Base-by-base conservation (phyloP, 1,140 invertebrate genomes). In the Drosophila pseudoananassae region DNA sequence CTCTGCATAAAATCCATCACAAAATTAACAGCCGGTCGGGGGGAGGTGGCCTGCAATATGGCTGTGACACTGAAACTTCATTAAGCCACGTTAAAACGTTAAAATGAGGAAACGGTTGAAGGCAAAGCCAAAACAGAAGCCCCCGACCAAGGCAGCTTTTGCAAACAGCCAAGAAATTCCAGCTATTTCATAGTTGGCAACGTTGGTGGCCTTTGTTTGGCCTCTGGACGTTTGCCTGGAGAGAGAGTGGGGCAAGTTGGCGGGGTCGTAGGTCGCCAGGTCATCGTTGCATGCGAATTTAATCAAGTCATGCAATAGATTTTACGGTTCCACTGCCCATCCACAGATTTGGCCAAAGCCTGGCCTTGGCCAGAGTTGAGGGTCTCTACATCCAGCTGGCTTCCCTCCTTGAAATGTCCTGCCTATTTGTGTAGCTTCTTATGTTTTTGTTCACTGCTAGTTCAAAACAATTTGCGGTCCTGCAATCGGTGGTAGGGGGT, bases 281-380 rank as follows among this genome's bases (percentile, higher is more conserved):
- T 54, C 72, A 58, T 43, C 64, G 65, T 82, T 90, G 87, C 78
- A 90, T 82, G 87, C 88, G 87, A 88, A 90, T 90, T 90, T 88
- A 90, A 90, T 90, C 87, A 83, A 90, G 87, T 90, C 88, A 88
- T 87, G 87, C 87, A 88, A 90, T 87, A 90, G 90, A 90, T 87
- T 90, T 90, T 90, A 90, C 87, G 87, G 82, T 90, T 65, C 59
- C 59, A 74, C 51, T 74, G 71, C 58, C 65, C 51, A 56, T 76
- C 29, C 57, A 74, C 72, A 75, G 71, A 75, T 64, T 74, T 50
- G 46, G 43, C 69, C 58, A 36, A 74, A 49, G 74, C 51, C 61
- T 72, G 56, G 56, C 56, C 68, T 60, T 60, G 66, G 36, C 56
- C 47, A 27, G 15, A 70, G 46, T 50, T 51, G 51, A 50, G 43